Percentiles rank a stretch among this genome's conserved stretches.
phyloP scores from a whole-genome alignment of 2,888 invertebrate species.

The Metallyticus violacea region DNA sequence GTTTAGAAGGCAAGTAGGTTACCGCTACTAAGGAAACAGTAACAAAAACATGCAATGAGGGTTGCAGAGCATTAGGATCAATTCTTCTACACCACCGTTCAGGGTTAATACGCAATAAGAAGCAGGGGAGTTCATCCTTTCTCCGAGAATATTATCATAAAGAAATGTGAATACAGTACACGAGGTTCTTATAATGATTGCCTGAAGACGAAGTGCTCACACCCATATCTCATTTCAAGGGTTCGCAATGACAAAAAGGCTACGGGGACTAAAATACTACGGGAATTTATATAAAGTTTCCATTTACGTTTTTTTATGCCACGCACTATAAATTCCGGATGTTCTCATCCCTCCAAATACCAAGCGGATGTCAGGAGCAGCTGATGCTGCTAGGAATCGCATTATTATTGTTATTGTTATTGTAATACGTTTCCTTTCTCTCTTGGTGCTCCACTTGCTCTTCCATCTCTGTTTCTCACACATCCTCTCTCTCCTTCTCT shows the following conservation, averaged over 20 bases:
- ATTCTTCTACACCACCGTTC: neutral
- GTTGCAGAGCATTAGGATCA: neutral
- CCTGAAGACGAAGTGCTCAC: neutral
- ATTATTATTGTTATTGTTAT: neutral
- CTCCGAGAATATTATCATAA: neutral
- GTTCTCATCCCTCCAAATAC: neutral
- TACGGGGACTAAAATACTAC: neutral
- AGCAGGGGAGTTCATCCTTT: neutral
- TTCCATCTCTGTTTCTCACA: neutral
- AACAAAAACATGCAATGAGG: neutral
- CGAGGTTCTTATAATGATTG: neutral
- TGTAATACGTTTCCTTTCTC: neutral
- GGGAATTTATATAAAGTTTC: neutral
- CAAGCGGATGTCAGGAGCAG: neutral
- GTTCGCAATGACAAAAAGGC: neutral
- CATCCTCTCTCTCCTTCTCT: neutral
- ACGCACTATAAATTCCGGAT: neutral
- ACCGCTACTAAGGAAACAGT: too few species aligned
- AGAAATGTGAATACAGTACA: neutral
- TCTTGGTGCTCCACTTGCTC: neutral
- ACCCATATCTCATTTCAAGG: neutral
- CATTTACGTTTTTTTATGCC: neutral
- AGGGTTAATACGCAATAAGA: too few species aligned
- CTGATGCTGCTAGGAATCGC: neutral
- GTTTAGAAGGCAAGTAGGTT: neutral